A percentile compares a stretch with the other conserved stretches of the same genome.
Evolutionary conservation across 2,888 invertebrate genomes (phyloP).

Genomic region (Melieria picta): DNA sequence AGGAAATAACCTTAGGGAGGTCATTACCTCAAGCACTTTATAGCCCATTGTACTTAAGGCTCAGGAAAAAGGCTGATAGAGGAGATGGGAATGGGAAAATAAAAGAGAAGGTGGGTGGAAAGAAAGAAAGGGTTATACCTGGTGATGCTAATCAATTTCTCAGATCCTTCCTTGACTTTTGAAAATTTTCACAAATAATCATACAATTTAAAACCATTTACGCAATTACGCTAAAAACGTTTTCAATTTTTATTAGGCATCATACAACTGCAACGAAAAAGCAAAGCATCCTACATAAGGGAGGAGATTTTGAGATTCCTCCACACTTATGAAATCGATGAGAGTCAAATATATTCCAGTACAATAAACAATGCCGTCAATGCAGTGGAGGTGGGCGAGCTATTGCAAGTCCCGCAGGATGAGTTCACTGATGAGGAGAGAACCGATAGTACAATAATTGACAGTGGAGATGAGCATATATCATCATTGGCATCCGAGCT

Average conservation of each 20-base stretch:
- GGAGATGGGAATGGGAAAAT: no score
- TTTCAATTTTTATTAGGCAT: constrained; percentile 19
- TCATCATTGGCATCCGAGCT: constrained; percentile 9
- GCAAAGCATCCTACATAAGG: constrained; percentile 25
- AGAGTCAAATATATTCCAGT: constrained; percentile 36
- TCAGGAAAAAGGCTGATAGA: no score
- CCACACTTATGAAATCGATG: constrained; percentile 27
- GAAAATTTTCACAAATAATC: no score
- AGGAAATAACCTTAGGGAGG: no score
- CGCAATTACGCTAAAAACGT: no score
- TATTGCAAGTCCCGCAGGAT: constrained; percentile 2
- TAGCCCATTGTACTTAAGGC: no score
- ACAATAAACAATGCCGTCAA: constrained; percentile 33
- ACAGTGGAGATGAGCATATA: neutral
- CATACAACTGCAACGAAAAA: constrained; percentile 25
- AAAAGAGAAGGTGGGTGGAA: no score
- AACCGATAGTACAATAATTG: neutral
- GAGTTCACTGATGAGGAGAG: constrained; percentile 3
- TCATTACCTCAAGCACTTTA: no score
- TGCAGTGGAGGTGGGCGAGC: constrained; percentile 18
- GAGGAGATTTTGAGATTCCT: constrained; percentile 30
- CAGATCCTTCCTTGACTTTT: no score
- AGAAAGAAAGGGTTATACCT: no score
- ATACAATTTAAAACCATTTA: neutral
- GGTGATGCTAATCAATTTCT: no score